Evolutionary conservation across 1,140 invertebrate genomes (phyloP).

Genomic region (Trypoxylus dichotomus): DNA sequence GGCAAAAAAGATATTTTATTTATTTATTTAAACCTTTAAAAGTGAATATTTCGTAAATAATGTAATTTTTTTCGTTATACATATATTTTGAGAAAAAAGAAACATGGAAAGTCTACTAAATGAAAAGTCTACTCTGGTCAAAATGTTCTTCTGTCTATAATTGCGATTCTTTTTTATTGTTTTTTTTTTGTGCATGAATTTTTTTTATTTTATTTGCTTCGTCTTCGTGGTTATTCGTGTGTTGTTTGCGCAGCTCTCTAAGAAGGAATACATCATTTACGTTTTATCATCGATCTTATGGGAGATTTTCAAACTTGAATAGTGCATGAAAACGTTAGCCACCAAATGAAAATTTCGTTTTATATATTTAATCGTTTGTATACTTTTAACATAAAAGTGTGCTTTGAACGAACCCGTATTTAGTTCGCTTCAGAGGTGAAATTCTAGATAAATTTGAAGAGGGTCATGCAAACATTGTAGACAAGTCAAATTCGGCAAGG

Average conservation of each 20-base stretch:
- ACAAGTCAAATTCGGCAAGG: too few relatives aligned
- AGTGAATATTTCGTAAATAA: conserved; percentile 24
- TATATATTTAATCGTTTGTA: too few relatives aligned
- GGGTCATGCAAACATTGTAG: too few relatives aligned
- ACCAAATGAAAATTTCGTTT: too few relatives aligned
- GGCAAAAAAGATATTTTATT: neutral
- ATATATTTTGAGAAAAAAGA: neutral
- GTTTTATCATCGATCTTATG: too few relatives aligned
- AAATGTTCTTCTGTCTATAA: neutral
- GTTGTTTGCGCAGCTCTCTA: neutral
- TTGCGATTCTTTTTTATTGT: neutral
- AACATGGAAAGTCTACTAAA: neutral
- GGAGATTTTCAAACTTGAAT: too few relatives aligned
- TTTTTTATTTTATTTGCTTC: neutral
- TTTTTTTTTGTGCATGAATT: neutral
- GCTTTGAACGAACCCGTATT: too few relatives aligned
- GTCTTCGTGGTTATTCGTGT: neutral
- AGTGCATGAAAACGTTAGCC: too few relatives aligned
- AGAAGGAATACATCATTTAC: too few relatives aligned
- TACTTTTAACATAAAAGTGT: too few relatives aligned
- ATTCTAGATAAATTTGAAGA: too few relatives aligned
- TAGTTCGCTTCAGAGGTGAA: too few relatives aligned
- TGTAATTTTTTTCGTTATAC: neutral
- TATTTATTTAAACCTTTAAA: neutral
- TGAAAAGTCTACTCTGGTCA: conserved; percentile 19